Percentiles rank a stretch among this genome's conserved stretches.
Conservation (phyloP, 2,797 vertebrate species). For the Benthosema pterotum region DNA sequence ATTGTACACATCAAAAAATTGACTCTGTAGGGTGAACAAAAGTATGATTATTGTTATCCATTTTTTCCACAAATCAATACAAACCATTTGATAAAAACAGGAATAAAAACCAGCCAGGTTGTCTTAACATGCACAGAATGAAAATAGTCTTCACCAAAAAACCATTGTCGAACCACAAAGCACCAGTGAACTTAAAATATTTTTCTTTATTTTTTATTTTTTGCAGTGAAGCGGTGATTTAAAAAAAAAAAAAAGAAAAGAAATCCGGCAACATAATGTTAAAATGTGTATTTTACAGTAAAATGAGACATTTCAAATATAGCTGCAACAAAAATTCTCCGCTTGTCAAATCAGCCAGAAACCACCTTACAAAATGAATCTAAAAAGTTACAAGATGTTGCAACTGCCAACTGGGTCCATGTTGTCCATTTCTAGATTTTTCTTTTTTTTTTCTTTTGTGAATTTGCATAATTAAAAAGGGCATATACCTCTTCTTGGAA, state of each 20-base stretch:
- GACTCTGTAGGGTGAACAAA: conserved; percentile 82
- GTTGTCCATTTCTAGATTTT: conserved; percentile 59
- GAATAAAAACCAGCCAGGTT: conserved; percentile 82
- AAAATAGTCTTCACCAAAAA: conserved; percentile 77
- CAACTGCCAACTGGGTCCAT: conserved; percentile 54
- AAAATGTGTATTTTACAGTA: conserved; percentile 68
- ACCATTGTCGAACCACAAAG: conserved; percentile 88
- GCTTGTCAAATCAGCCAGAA: conserved; percentile 61
- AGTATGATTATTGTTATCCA: conserved; percentile 48
- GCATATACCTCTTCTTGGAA: conserved; percentile 71
- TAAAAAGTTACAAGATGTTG: conserved; percentile 59
- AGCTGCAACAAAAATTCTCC: conserved; percentile 63
- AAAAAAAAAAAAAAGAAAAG: conserved; percentile 43
- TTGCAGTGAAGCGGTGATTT: conserved; percentile 53
- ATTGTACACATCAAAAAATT: conserved; percentile 93
- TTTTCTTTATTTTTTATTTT: conserved; percentile 44
- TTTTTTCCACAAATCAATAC: conserved; percentile 77
- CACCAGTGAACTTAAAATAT: conserved; percentile 73
- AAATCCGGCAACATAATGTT: conserved; percentile 60
- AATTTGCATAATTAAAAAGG: conserved; percentile 84
- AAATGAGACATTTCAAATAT: conserved; percentile 50
- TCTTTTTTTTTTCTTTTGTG: conserved; percentile 64
- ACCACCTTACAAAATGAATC: conserved; percentile 40
- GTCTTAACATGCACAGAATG: conserved; percentile 91
- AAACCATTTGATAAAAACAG: conserved; percentile 81